phyloP scores from a whole-genome alignment of 2,113 vertebrate genomes.

The Illadopsis cleaveri region DNA sequence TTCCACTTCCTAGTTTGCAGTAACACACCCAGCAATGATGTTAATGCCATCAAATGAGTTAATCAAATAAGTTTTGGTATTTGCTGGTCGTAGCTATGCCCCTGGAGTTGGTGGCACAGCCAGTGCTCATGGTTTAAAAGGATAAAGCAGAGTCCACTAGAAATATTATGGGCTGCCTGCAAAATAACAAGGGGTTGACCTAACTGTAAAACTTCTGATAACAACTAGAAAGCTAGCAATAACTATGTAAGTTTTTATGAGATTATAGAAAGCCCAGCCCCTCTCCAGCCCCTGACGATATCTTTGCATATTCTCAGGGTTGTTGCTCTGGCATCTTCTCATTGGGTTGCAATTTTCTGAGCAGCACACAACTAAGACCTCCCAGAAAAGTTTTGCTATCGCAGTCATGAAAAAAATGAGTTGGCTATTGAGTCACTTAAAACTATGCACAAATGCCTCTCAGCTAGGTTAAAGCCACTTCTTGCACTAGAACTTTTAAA shows the following conservation, averaged over 20 bases:
- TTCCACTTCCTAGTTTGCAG: neutral
- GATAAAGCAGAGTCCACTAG: neutral
- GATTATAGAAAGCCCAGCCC: neutral
- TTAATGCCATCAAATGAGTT: neutral
- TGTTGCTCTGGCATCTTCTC: neutral
- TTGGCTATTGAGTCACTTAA: neutral
- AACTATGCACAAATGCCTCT: neutral
- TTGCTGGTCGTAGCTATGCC: neutral
- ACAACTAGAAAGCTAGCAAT: neutral
- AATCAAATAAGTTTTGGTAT: neutral
- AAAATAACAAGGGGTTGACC: neutral
- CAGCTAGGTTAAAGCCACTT: neutral
- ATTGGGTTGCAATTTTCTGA: neutral
- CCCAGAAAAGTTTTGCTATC: neutral
- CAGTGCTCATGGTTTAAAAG: neutral
- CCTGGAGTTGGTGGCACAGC: neutral
- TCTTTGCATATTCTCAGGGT: neutral
- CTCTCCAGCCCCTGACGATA: neutral
- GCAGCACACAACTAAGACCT: neutral
- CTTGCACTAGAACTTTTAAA: neutral
- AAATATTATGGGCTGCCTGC: neutral
- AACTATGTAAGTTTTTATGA: neutral
- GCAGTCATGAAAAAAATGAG: neutral
- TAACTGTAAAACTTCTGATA: neutral
- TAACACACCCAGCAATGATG: accelerated